Evolutionary conservation across 2,888 invertebrate species (phyloP).

Genomic region (Cataglyphis rosenhaueri): DNA sequence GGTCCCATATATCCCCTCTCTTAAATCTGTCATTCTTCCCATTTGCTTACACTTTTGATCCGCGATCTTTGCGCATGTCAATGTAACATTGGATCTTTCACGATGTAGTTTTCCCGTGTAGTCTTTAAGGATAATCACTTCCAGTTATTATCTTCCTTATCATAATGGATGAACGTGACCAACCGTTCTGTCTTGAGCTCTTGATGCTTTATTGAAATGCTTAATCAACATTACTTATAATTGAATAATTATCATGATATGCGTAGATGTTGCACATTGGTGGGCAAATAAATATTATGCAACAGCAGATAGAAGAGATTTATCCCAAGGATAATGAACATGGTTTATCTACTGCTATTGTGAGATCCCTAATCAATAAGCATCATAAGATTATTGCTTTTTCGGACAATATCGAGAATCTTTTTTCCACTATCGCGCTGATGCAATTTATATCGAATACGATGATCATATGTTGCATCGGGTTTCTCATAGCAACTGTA

Average conservation of each 20-base stretch:
- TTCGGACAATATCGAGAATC: conserved; percentile 16
- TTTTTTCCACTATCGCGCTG: conserved; percentile 49
- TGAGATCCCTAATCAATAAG: conserved; percentile 37
- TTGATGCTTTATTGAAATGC: neutral
- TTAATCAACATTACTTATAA: neutral
- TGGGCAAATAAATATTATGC: conserved; percentile 65
- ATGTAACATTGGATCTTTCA: neutral
- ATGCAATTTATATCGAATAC: conserved; percentile 63
- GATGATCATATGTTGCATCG: conserved; percentile 62
- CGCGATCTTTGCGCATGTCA: neutral
- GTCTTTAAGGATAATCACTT: neutral
- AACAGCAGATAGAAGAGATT: conserved; percentile 19
- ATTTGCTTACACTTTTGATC: conserved; percentile 3
- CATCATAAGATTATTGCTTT: conserved; percentile 44
- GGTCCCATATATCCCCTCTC: neutral
- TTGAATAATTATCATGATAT: conserved; percentile 28
- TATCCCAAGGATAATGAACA: neutral
- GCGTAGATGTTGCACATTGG: conserved; percentile 66
- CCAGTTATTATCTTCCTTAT: neutral
- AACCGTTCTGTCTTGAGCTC: neutral
- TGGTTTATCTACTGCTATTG: neutral
- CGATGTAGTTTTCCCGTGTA: neutral
- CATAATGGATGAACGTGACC: neutral
- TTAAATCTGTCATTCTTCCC: neutral
- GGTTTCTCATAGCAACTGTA: conserved; percentile 66